phyloP scores from a whole-genome alignment of 2,113 vertebrate genomes.

The Macrotus californicus region DNA sequence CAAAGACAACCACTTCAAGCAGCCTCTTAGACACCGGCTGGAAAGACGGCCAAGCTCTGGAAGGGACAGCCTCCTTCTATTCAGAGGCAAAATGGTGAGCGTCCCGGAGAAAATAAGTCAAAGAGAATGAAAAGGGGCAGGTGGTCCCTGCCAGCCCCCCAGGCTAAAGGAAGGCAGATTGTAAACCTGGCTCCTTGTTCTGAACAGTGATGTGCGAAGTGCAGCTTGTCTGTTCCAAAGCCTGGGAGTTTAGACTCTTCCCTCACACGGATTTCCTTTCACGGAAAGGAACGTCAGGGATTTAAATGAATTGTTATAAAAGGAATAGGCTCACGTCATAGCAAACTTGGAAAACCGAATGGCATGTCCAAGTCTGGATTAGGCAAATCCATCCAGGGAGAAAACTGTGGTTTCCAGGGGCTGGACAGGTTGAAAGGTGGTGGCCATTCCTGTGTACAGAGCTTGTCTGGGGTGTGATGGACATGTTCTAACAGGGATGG shows the following conservation, averaged over 20 bases:
- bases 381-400: rapidly evolving
- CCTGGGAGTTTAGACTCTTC: too few species aligned
- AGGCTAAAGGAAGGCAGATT: too few species aligned
- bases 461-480: neutral
- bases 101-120: neutral
- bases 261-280: too few species aligned
- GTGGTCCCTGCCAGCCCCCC: rapidly evolving
- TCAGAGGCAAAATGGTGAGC: neutral
- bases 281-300: too few species aligned
- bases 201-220: neutral
- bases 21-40: neutral
- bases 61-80: too few species aligned
- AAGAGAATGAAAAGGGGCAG: neutral
- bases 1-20: rapidly evolving
- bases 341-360: neutral
- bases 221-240: too few species aligned
- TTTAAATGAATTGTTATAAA: neutral
- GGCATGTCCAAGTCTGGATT: too few species aligned
- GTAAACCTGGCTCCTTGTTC: neutral
- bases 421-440: too few species aligned
- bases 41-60: neutral
- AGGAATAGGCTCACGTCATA: neutral
- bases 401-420: neutral
- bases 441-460: too few species aligned
- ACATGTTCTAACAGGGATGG: neutral